Conservation (phyloP, 2,113 vertebrate species). For the Vidua chalybeata region DNA sequence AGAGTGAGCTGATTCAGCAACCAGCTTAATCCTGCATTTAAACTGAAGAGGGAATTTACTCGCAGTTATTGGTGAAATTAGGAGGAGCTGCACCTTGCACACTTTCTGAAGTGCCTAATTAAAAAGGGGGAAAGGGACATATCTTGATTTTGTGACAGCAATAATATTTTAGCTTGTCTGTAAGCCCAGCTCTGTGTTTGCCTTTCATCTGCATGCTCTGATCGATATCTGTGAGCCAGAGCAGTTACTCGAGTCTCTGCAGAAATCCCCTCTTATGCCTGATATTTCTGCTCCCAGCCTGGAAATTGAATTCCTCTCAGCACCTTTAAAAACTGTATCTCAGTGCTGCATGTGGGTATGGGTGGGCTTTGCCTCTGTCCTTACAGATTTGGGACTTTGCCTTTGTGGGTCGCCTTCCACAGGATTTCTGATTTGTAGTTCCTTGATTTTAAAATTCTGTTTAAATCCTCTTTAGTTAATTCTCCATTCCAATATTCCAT, state of each 20-base stretch:
- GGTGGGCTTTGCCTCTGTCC: background rate
- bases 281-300: constrained; percentile 3
- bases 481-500: background rate
- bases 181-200: background rate
- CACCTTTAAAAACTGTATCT: background rate
- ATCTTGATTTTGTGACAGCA: constrained; percentile 11
- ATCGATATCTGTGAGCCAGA: constrained; percentile 26
- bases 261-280: constrained; percentile 27
- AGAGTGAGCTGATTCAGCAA: constrained; percentile 45
- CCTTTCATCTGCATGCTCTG: constrained; percentile 54
- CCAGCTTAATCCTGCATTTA: constrained; percentile 28
- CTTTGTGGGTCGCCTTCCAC: background rate
- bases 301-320: background rate
- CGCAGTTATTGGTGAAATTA: background rate
- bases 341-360: background rate
- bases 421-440: background rate
- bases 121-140: background rate
- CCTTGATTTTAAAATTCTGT: background rate
- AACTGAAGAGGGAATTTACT: constrained; percentile 1
- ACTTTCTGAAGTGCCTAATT: background rate
- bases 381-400: background rate
- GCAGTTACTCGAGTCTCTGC: background rate
- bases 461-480: background rate
- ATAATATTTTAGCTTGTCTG: background rate
- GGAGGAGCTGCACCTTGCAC: background rate